Conservation (phyloP, 2,888 invertebrate genomes). For the Willowsia nigromaculata region DNA sequence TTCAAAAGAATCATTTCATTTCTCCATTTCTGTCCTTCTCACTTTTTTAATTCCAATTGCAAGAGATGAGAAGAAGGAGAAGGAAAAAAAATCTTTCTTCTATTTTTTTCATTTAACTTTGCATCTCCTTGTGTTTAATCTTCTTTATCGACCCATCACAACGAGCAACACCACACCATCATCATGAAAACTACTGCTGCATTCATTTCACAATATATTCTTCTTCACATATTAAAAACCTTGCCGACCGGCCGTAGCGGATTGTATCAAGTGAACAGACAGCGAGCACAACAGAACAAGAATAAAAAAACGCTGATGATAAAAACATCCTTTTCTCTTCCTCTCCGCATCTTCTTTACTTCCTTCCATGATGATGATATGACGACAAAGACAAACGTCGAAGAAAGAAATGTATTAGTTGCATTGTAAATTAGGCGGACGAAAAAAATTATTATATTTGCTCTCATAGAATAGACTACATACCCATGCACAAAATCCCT, state of each 20-base stretch:
- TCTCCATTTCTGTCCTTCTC: conserved; percentile 11
- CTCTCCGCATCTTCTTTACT: conserved; percentile 14
- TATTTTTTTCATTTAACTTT: conserved; percentile 32
- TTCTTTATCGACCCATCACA: conserved; percentile 71
- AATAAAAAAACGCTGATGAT: conserved; percentile 21
- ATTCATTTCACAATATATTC: conserved; percentile 40
- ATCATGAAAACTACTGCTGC: conserved; percentile 5
- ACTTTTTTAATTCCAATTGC: conserved; percentile 62
- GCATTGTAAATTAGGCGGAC: conserved; percentile 57
- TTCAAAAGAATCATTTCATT: conserved; percentile 47
- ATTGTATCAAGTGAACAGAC: conserved; percentile 57
- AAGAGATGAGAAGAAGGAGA: background rate
- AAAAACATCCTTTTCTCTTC: conserved; percentile 43
- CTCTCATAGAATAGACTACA: background rate
- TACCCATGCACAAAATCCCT: background rate
- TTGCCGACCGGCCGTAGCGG: conserved; percentile 66
- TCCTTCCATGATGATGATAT: conserved; percentile 31
- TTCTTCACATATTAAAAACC: conserved; percentile 18
- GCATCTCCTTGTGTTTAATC: conserved; percentile 58
- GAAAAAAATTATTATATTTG: conserved; percentile 28
- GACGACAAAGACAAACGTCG: conserved; percentile 46
- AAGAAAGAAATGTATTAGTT: conserved; percentile 51
- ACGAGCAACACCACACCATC: conserved; percentile 19
- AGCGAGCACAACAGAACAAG: conserved; percentile 17
- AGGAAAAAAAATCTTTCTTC: conserved; percentile 34